Base-by-base conservation (phyloP, 2,797 vertebrate genomes). In the Sebastes umbrosus region DNA sequence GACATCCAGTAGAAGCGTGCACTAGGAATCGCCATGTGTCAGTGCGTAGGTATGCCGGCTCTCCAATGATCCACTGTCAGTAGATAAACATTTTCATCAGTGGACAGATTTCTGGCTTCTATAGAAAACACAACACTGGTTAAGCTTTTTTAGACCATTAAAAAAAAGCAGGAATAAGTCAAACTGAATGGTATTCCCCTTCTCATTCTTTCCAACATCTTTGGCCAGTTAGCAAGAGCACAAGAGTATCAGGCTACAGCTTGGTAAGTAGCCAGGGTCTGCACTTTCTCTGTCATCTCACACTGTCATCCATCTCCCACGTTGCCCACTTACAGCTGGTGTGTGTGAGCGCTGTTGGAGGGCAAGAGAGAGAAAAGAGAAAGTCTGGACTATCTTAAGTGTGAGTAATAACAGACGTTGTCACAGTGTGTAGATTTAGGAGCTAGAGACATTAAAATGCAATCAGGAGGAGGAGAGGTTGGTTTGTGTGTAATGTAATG, bases 331-430 rank as follows among this genome's bases (percentile, higher is more conserved):
- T 66, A 75, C 69, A 84, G 82, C 82, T 82, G 69, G 60, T 62
- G 68, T 62, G 52, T 80, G 69, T 36, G 59, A 24, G 52, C 62
- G 60, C n/a, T 84, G 36, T 59, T 59, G 34, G 62, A 75, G 65
- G 60, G 73, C 25, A 39, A 82, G n/a, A 63, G 57, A 77, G 52
- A 75, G 39, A 75, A 25, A 43, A 66, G 57, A 59, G 31, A 64
- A 63, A 78, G 69, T 69, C 88, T 92, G 91, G 73, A 76, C 76
- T 76, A n/a, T 32, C 57, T 93, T 89, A 83, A 69, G 71, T 58
- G 71, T 86, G 86, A 93, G 68, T 52, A 81, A 69, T 87, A 90
- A 78, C 87, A 92, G 81, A 85, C 6, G 25, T 31, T 59, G 83
- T 75, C 76, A 69, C 27, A 36, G 65, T 29, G 34, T 64, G 80